Conservation (phyloP, 2,797 vertebrate genomes). For the Acanthopagrus latus region DNA sequence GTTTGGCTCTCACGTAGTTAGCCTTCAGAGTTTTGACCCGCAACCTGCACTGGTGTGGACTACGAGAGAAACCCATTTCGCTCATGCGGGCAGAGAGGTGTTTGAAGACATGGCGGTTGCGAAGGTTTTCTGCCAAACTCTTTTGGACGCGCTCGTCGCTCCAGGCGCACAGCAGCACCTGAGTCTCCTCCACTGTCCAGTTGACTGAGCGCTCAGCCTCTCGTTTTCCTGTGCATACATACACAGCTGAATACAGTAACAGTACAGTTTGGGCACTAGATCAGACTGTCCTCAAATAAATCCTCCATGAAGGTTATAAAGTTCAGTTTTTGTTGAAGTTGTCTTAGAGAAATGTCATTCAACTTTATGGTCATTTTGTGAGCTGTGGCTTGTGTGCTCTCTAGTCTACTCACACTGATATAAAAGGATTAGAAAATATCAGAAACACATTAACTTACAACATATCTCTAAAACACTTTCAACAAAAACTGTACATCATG, state of each 20-base stretch:
- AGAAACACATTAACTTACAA: no score
- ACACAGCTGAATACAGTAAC: neutral
- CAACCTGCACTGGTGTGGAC: conserved; percentile 75
- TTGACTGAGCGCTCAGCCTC: conserved; percentile 78
- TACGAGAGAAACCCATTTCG: conserved; percentile 74
- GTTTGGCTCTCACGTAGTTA: conserved; percentile 74
- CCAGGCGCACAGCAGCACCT: conserved; percentile 78
- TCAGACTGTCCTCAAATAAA: neutral
- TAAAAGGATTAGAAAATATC: neutral
- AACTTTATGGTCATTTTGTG: neutral
- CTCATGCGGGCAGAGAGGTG: conserved; percentile 77
- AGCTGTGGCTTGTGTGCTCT: neutral
- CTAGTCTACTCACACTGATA: neutral
- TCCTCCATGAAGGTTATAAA: neutral
- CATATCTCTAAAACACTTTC: no score
- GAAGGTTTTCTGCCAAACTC: conserved; percentile 74
- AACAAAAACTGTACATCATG: no score
- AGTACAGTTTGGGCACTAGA: neutral
- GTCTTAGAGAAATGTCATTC: neutral
- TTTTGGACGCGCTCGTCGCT: conserved; percentile 78
- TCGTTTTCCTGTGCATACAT: conserved; percentile 63
- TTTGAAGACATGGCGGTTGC: conserved; percentile 79
- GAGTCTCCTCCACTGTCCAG: conserved; percentile 79
- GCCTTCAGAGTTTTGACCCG: conserved; percentile 80
- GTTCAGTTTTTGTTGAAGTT: neutral